phyloP scores from a whole-genome alignment of 2,113 vertebrate species.

The Xiphophorus maculatus region DNA sequence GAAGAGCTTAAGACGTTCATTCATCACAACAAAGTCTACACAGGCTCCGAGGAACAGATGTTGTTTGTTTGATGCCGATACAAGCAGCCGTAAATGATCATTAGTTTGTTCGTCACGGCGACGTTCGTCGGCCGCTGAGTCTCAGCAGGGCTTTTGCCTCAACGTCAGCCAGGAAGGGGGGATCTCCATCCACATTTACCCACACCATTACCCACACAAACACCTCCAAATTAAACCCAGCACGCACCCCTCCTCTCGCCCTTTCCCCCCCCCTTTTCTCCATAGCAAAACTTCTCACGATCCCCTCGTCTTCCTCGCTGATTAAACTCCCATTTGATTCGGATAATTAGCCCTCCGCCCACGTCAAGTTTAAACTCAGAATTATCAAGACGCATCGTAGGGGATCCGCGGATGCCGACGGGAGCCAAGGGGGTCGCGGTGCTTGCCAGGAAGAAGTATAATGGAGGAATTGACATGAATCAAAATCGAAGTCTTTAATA shows the following conservation, averaged over 20 bases:
- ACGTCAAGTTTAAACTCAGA: conserved; percentile 8
- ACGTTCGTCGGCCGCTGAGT: conserved; percentile 2
- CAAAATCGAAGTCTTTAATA: background rate
- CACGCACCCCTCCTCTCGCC: background rate
- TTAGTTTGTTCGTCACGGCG: conserved; percentile 19
- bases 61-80: conserved; percentile 33
- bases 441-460: background rate
- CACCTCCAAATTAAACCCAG: conserved; percentile 37
- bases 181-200: conserved; percentile 22
- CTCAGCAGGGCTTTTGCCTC: conserved; percentile 31
- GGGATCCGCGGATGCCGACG: conserved; percentile 16
- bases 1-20: background rate
- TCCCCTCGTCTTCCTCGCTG: background rate
- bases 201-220: conserved; percentile 50
- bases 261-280: conserved; percentile 2
- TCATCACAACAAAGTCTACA: background rate
- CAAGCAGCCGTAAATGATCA: conserved; percentile 51
- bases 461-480: conserved; percentile 13
- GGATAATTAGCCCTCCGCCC: conserved; percentile 37
- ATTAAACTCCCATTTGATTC: conserved; percentile 32
- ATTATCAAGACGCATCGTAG: background rate
- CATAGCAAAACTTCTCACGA: background rate
- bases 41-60: conserved; percentile 33
- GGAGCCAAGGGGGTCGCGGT: background rate
- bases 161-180: conserved; percentile 24